phyloP scores from a whole-genome alignment of 1,140 invertebrate genomes.

The Reticulitermes speratus region DNA sequence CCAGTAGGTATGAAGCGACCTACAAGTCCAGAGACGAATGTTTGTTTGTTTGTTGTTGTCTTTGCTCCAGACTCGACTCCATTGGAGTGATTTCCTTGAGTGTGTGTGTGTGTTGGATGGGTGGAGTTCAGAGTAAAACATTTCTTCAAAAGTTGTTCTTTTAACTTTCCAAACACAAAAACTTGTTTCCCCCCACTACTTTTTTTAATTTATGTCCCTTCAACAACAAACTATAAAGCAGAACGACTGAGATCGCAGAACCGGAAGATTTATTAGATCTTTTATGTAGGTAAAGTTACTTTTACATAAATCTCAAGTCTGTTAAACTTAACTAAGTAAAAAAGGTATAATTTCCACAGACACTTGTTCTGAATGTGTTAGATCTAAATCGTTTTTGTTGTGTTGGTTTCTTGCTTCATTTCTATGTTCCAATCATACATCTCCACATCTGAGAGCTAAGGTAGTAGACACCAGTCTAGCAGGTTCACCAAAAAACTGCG shows the following conservation, averaged over 20 bases:
- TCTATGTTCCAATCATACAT: too few species aligned
- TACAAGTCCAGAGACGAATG: neutral
- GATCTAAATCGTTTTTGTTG: too few species aligned
- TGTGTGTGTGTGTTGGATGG: too few species aligned
- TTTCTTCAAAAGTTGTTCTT: neutral
- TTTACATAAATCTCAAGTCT: neutral
- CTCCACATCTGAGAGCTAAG: too few species aligned
- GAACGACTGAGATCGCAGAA: neutral
- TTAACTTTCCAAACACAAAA: neutral
- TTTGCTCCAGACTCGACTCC: neutral
- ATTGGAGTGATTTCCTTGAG: neutral
- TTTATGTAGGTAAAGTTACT: neutral
- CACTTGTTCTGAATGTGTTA: neutral
- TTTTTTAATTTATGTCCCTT: neutral
- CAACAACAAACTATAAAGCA: neutral
- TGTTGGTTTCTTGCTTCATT: too few species aligned
- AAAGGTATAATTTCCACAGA: neutral
- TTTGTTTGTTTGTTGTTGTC: neutral
- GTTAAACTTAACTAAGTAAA: neutral
- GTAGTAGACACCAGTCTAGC: too few species aligned
- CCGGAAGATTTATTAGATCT: neutral
- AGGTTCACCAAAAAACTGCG: too few species aligned
- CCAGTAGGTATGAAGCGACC: neutral
- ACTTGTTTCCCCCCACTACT: constrained; percentile 2
- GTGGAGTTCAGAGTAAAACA: neutral